Conservation (phyloP, 92 coral and sea anemone genomes). For the Phenganax subtilis region DNA sequence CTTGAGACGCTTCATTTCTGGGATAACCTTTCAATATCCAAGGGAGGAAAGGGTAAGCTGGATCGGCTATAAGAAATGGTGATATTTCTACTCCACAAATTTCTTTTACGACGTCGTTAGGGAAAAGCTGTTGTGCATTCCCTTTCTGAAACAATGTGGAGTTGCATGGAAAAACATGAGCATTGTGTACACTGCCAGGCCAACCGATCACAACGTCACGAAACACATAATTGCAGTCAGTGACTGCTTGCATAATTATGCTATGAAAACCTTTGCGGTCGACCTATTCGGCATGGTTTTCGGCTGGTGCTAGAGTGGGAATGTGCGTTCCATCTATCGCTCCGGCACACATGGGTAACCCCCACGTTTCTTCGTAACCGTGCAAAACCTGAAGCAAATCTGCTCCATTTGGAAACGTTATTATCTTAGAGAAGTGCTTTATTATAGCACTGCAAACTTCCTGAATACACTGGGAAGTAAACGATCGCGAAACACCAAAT, state of each 20-base stretch:
- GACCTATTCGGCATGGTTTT: conserved; percentile 46
- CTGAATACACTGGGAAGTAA: conserved; percentile 29
- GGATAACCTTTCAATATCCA: conserved; percentile 58
- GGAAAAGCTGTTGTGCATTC: conserved; percentile 36
- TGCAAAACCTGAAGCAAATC: neutral
- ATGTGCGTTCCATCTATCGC: conserved; percentile 43
- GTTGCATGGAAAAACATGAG: conserved; percentile 41
- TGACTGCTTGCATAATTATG: conserved; percentile 51
- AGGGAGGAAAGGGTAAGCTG: conserved; percentile 53
- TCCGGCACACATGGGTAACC: conserved; percentile 41
- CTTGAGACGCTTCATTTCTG: conserved; percentile 27
- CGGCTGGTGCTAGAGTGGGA: conserved; percentile 48
- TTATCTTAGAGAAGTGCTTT: conserved; percentile 19
- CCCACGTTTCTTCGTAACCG: conserved; percentile 42
- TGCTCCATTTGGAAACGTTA: conserved; percentile 20
- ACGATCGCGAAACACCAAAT: conserved; percentile 39
- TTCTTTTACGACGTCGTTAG: conserved; percentile 25
- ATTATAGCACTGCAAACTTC: conserved; percentile 43
- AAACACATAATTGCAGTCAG: conserved; percentile 50
- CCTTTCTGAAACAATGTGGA: conserved; percentile 42
- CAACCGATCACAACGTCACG: conserved; percentile 59
- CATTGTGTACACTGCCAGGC: conserved; percentile 63
- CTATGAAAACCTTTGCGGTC: conserved; percentile 51
- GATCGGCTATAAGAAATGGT: conserved; percentile 46
- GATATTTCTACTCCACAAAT: conserved; percentile 41